A percentile compares a stretch with the other conserved stretches of the same genome.
These are phyloP conservation scores for Anolis sagrei DNA, from an alignment of 2,113 vertebrate species.

Conservation along the genomic window DNA sequence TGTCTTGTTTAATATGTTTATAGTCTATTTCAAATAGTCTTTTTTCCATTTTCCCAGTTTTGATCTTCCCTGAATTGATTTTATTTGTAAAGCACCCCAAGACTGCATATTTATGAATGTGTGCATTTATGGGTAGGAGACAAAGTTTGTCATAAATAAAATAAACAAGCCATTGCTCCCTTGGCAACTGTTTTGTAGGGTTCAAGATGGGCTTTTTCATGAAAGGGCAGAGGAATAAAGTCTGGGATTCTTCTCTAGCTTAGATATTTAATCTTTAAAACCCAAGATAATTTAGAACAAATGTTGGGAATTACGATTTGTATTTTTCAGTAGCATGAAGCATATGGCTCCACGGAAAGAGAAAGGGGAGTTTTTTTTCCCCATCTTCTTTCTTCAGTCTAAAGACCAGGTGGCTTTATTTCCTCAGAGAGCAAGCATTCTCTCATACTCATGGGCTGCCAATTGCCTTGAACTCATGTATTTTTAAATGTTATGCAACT, in stretches of 20 bases:
- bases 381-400: not conserved
- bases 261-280: not conserved
- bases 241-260: not conserved
- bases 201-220: not conserved
- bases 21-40: too few relatives aligned
- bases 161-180: too few relatives aligned
- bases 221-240: not conserved
- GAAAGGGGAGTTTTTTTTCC: too few relatives aligned
- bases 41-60: too few relatives aligned
- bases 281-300: not conserved
- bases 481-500: constrained; percentile 59
- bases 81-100: too few relatives aligned
- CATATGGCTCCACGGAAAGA: constrained; percentile 16
- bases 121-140: too few relatives aligned
- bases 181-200: too few relatives aligned
- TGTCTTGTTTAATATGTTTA: too few relatives aligned
- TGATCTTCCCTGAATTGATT: too few relatives aligned
- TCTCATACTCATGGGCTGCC: constrained; percentile 55
- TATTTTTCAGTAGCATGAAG: not conserved
- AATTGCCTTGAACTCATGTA: constrained; percentile 41
- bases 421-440: constrained; percentile 33
- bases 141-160: too few relatives aligned
- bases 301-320: not conserved
- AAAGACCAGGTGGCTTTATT: not conserved
- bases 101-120: too few relatives aligned